Conservation (phyloP, 2,797 vertebrate genomes). For the Nannoperca obscura region DNA sequence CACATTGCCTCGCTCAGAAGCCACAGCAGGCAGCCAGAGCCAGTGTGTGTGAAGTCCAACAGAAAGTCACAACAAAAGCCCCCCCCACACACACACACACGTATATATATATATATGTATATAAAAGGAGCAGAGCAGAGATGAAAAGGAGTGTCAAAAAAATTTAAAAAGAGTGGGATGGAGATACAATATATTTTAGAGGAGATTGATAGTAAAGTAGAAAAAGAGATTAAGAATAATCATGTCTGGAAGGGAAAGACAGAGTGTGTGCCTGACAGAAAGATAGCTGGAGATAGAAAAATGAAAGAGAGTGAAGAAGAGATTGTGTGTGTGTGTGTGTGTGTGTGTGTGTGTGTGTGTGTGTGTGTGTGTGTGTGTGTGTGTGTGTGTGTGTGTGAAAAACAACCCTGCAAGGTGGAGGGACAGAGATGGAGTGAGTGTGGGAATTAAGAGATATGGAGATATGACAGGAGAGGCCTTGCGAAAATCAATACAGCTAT, state of each 20-base stretch:
- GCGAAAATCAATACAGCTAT: conserved; percentile 70
- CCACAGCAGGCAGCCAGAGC: conserved; percentile 52
- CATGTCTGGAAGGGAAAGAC: conserved; percentile 41
- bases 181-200: conserved; percentile 25
- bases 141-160: conserved; percentile 52
- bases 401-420: conserved; percentile 52
- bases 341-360: conserved; percentile 26
- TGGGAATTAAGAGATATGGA: conserved; percentile 76
- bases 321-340: conserved; percentile 28
- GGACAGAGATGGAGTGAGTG: conserved; percentile 52
- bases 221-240: conserved; percentile 62
- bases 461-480: conserved; percentile 72
- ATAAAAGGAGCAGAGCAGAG: conserved; percentile 29
- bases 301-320: conserved; percentile 27
- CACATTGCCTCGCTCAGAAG: conserved; percentile 48
- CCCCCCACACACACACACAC: no score
- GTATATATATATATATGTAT: conserved; percentile 8
- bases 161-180: conserved; percentile 17
- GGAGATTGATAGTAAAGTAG: conserved; percentile 38
- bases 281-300: conserved; percentile 45
- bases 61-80: conserved; percentile 54
- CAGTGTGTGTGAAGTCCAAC: conserved; percentile 47
- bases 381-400: conserved; percentile 22
- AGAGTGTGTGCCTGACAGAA: conserved; percentile 31
- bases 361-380: conserved; percentile 28